Evolutionary conservation across 2,888 invertebrate genomes (phyloP), one percentile per base, ranked within the genome.

Genomic region (Cosmorhoe ocellata): DNA sequence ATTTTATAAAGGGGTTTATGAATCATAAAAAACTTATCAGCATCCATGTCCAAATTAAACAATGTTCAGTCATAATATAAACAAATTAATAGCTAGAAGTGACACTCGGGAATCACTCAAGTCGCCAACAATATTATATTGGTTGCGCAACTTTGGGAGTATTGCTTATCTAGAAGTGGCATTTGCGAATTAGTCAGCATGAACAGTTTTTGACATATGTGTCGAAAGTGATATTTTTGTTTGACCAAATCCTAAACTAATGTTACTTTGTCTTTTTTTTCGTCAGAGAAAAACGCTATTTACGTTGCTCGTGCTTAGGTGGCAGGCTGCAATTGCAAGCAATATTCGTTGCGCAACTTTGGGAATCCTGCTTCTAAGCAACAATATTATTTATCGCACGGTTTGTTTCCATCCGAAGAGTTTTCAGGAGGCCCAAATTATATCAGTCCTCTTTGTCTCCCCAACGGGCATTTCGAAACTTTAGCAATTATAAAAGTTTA

Each of bases 401-500:
- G 2, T 33, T 43, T 44, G 43, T 59, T 57, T 50, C 50, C 57
- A 47, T 47, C 56, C 56, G 46, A 50, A 53, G 56, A 66, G 63
- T 66, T n/a, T n/a, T 61, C 51, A 40, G 30, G 54, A 63, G 64
- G 62, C 54, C 54, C 58, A 65, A 74, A 74, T 75, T 71, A 52
- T 70, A 75, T 72, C 70, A 64, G 62, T 61, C 61, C 64, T 59
- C 51, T 58, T 62, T 58, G 49, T 64, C 49, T 59, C 56, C 60
- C 64, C 43, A 43, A 54, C 47, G 63, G 61, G 59, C 63, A 61
- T 63, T 60, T 61, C 42, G 55, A 61, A 79, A 78, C 71, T 76
- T 77, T 55, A 52, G 64, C 68, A 74, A 78, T 78, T 76, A 76
- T 69, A 71, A 74, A 79, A 79, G 79, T 77, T 76, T 63, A 63